A percentile compares a stretch with the other conserved stretches of the same genome.
These are phyloP conservation scores for Corvus moneduloides DNA, from an alignment of 2,113 vertebrate species.

Conservation along the genomic window DNA sequence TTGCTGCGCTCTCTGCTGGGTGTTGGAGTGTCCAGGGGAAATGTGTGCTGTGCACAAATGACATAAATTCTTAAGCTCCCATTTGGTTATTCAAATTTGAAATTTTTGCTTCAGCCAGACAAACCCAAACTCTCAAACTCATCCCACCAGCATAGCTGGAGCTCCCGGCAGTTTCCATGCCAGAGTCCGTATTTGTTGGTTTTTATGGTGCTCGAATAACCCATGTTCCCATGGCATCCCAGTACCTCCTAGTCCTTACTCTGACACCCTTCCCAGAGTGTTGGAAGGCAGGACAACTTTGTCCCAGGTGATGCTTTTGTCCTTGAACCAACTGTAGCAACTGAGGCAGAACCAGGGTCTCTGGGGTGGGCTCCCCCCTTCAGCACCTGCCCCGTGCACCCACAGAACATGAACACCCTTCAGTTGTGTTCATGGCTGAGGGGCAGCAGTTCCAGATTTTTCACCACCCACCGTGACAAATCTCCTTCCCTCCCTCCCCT, in stretches of 20 bases:
- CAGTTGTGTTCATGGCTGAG: fast-evolving
- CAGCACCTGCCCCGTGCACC: fast-evolving
- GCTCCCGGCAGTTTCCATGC: fast-evolving
- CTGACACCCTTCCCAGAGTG: too few species aligned
- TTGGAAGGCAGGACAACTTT: not conserved
- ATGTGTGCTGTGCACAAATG: not conserved
- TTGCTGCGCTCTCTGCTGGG: not conserved
- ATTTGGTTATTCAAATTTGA: not conserved
- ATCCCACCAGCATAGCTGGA: fast-evolving
- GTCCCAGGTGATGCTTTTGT: not conserved
- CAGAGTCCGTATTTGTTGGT: fast-evolving
- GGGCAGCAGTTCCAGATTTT: not conserved
- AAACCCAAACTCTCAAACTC: not conserved
- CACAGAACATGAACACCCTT: not conserved
- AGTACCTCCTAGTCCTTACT: not conserved
- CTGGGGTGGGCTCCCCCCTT: not conserved
- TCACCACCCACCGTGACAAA: fast-evolving
- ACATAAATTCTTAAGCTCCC: not conserved
- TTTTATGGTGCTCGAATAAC: not conserved
- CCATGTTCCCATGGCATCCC: fast-evolving
- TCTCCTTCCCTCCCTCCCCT: not conserved
- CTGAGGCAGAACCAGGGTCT: not conserved
- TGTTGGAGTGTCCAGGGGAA: not conserved
- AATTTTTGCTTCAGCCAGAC: not conserved
- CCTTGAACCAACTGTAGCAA: fast-evolving